A percentile compares a stretch with the other conserved stretches of the same genome.
Conservation (phyloP, 2,113 vertebrate genomes). For the Orientallactaga bullata region DNA sequence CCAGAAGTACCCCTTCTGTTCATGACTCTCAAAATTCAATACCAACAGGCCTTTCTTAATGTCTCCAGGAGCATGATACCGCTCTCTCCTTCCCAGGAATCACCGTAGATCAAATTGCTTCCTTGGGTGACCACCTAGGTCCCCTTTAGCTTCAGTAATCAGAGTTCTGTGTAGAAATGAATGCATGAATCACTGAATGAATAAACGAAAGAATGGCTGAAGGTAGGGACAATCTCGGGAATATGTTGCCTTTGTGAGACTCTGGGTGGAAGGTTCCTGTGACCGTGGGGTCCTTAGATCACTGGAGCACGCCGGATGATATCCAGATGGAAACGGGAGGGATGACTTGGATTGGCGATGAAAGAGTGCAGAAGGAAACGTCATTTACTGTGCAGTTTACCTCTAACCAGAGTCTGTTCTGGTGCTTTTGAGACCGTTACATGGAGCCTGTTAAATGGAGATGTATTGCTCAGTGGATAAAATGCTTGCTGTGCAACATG, state of each 20-base stretch:
- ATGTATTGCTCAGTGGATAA: too few relatives aligned
- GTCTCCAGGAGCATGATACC: neutral
- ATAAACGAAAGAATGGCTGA: neutral
- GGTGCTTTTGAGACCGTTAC: slow-evolving; percentile 31
- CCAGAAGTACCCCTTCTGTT: neutral
- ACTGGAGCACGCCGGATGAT: neutral
- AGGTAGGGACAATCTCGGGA: neutral
- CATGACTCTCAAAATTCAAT: neutral
- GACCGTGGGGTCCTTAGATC: neutral
- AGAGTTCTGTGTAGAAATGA: neutral
- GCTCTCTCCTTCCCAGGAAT: neutral
- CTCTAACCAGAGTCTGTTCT: slow-evolving; percentile 41
- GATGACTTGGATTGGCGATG: neutral
- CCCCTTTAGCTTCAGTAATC: neutral
- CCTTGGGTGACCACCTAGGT: neutral
- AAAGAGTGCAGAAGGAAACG: slow-evolving; percentile 9
- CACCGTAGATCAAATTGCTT: neutral
- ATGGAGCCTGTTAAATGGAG: slow-evolving; percentile 11
- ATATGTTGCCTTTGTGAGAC: neutral
- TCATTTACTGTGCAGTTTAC: neutral
- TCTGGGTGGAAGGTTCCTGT: neutral
- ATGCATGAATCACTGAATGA: neutral
- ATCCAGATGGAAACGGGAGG: neutral
- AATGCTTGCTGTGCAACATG: too few relatives aligned
- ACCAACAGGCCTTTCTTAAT: neutral